These are phyloP conservation scores for Drosophila dives DNA, from an alignment of 2,888 invertebrate genomes.

Conservation along the genomic window DNA sequence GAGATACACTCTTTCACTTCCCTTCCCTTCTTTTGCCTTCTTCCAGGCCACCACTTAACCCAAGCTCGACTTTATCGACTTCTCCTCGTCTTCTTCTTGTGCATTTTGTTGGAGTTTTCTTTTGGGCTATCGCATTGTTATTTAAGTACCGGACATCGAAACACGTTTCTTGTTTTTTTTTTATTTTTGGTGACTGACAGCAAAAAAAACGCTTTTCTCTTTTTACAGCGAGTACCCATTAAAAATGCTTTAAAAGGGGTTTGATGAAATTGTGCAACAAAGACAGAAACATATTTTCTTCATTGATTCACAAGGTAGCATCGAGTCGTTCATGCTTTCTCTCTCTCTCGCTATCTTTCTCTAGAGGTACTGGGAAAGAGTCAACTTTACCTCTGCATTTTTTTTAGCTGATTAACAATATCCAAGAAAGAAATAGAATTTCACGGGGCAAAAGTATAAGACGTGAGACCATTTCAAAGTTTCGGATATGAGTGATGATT, in stretches of 20 bases:
- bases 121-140: constrained; percentile 53
- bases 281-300: neutral
- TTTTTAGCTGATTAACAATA: constrained; percentile 42
- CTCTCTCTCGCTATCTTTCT: neutral
- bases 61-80: neutral
- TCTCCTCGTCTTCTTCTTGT: constrained; percentile 1
- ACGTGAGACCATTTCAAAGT: constrained; percentile 57
- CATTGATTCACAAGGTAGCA: neutral
- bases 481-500: constrained; percentile 28
- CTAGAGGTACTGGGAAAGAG: neutral
- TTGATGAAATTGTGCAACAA: neutral
- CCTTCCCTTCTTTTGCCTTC: neutral
- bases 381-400: neutral
- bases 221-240: constrained; percentile 14
- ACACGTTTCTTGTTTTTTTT: constrained; percentile 54
- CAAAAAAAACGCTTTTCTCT: constrained; percentile 44
- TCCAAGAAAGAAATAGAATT: constrained; percentile 53
- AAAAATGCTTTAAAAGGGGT: neutral
- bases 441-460: constrained; percentile 59
- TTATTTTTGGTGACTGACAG: constrained; percentile 31
- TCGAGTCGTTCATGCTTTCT: neutral
- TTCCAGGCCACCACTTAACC: neutral
- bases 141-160: constrained; percentile 69
- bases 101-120: constrained; percentile 42
- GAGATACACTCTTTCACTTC: neutral